These are phyloP conservation scores for Lithophane semibrunnea DNA, from an alignment of 2,888 invertebrate genomes.

Conservation along the genomic window DNA sequence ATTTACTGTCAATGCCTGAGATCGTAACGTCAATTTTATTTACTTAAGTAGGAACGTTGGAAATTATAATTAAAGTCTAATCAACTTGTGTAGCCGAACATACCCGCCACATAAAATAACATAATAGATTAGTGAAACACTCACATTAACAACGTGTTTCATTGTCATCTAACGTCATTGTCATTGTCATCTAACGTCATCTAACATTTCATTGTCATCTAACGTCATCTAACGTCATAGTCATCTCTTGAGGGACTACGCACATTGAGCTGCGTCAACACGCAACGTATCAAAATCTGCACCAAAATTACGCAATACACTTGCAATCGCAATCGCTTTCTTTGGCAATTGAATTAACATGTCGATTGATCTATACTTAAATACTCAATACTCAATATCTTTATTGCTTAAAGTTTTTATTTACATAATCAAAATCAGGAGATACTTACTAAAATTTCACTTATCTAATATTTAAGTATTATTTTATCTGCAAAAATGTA, in stretches of 20 bases:
- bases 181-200: slow-evolving; percentile 42
- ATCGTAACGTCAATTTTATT: not conserved
- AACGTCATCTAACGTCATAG: too few species aligned
- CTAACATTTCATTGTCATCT: slow-evolving; percentile 46
- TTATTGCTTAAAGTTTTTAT: too few species aligned
- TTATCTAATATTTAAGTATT: too few species aligned
- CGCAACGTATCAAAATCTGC: not conserved
- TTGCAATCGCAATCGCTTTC: not conserved
- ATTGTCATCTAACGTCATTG: slow-evolving; percentile 45
- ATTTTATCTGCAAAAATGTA: too few species aligned
- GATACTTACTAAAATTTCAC: too few species aligned
- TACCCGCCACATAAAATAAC: slow-evolving; percentile 49
- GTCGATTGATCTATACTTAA: not conserved
- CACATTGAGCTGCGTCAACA: not conserved
- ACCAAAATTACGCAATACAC: not conserved
- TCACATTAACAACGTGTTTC: slow-evolving; percentile 33
- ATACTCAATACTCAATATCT: too few species aligned
- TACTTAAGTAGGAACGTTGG: not conserved
- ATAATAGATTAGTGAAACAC: slow-evolving; percentile 65
- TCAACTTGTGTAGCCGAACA: slow-evolving; percentile 38
- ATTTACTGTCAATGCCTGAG: not conserved
- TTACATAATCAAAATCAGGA: too few species aligned
- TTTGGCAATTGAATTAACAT: not conserved
- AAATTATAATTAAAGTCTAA: not conserved
- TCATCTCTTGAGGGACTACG: not conserved